Conservation (phyloP, 1,140 invertebrate species). For the Rhopalosiphum padi region DNA sequence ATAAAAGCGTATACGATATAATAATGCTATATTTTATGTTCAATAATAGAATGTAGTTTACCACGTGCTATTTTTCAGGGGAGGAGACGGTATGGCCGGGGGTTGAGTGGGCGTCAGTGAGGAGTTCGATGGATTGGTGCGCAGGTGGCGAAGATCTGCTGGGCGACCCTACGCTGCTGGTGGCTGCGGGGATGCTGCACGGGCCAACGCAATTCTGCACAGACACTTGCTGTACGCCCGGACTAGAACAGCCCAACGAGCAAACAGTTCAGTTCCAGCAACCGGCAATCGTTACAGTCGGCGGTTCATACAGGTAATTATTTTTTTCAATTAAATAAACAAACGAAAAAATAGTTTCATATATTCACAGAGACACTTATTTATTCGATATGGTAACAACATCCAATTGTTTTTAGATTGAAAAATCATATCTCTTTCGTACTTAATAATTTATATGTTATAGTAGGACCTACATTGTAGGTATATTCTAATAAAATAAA, state of each 20-base stretch:
- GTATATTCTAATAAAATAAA: not conserved
- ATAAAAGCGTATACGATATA: not conserved
- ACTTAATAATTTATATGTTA: not conserved
- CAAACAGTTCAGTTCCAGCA: conserved; percentile 46
- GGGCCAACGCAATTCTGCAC: conserved; percentile 54
- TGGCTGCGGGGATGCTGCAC: conserved; percentile 55
- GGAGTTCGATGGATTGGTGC: conserved; percentile 54
- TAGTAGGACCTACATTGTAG: too few relatives aligned
- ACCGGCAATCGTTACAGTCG: conserved; percentile 42
- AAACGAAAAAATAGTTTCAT: fast-evolving
- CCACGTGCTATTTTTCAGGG: conserved; percentile 3
- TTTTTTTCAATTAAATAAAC: not conserved
- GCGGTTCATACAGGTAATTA: conserved; percentile 41
- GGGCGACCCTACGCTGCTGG: conserved; percentile 53
- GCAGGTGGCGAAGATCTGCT: conserved; percentile 56
- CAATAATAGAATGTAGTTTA: not conserved
- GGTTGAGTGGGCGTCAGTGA: conserved; percentile 53
- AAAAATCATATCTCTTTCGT: too few relatives aligned
- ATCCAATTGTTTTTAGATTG: too few relatives aligned
- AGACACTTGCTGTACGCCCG: conserved; percentile 57
- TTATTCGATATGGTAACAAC: too few relatives aligned
- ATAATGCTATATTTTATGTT: not conserved
- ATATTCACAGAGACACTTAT: not conserved
- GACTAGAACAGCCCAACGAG: conserved; percentile 42
- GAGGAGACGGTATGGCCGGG: conserved; percentile 57